Conservation (phyloP, 92 coral and sea anemone genomes). For the Epizoanthus fatuus region DNA sequence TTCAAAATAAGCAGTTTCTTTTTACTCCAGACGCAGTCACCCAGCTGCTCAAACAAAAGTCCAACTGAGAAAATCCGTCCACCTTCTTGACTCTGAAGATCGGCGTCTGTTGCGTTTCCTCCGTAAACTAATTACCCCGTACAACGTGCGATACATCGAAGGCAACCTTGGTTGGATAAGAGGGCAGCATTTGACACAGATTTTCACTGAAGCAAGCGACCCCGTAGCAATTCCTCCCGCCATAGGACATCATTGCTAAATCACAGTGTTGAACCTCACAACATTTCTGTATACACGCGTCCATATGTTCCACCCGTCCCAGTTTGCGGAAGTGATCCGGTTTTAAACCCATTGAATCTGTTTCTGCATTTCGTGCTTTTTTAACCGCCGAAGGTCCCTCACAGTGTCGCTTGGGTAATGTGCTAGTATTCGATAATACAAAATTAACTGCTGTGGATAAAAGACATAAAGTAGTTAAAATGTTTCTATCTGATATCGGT, state of each 20-base stretch:
- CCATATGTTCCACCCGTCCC: conserved; percentile 83
- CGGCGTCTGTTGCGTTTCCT: not conserved
- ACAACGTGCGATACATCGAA: conserved; percentile 86
- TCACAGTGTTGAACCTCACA: conserved; percentile 80
- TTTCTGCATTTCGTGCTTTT: not conserved
- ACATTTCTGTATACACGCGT: conserved; percentile 77
- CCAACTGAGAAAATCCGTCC: not conserved
- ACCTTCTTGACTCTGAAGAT: not conserved
- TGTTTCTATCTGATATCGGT: not conserved
- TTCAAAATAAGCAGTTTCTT: conserved; percentile 34
- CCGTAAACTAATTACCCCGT: conserved; percentile 23
- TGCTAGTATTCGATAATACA: conserved; percentile 29
- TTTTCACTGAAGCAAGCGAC: conserved; percentile 90
- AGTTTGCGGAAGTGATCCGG: conserved; percentile 88
- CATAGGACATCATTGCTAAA: conserved; percentile 93
- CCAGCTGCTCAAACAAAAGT: conserved; percentile 33
- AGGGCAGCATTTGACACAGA: conserved; percentile 87
- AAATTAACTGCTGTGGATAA: conserved; percentile 8
- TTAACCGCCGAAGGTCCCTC: not conserved
- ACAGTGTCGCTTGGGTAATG: conserved; percentile 31
- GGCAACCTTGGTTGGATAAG: conserved; percentile 87
- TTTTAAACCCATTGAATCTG: conserved; percentile 39
- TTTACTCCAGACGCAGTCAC: conserved; percentile 16
- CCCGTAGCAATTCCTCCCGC: conserved; percentile 85
- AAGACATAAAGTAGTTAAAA: not conserved